Evolutionary conservation across 2,888 invertebrate species (phyloP).

Genomic region (Philereme vetulata): DNA sequence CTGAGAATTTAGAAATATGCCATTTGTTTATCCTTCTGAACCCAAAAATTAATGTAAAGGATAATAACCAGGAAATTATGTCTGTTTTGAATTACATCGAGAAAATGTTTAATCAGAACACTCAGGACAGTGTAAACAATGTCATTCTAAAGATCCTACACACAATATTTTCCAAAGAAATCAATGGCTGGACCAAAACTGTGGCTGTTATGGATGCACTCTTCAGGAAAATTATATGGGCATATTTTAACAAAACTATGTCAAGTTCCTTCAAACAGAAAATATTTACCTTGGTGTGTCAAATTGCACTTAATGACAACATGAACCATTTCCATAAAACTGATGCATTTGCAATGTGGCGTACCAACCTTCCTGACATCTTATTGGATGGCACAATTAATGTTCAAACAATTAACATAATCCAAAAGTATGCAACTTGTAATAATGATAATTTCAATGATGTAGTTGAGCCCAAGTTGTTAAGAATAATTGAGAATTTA

Average conservation of each 20-base stretch:
- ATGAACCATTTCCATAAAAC: slow-evolving; percentile 64
- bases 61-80: slow-evolving; percentile 60
- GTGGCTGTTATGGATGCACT: slow-evolving; percentile 59
- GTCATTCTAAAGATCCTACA: slow-evolving; percentile 61
- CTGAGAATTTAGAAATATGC: slow-evolving; percentile 69
- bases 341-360: slow-evolving; percentile 76
- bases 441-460: slow-evolving; percentile 78
- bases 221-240: slow-evolving; percentile 66
- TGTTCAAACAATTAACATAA: slow-evolving; percentile 78
- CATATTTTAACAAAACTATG: slow-evolving; percentile 62
- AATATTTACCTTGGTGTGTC: slow-evolving; percentile 71
- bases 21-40: slow-evolving; percentile 76
- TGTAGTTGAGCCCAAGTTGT: slow-evolving; percentile 69
- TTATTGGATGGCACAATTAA: slow-evolving; percentile 78
- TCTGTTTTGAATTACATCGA: slow-evolving; percentile 79
- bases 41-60: slow-evolving; percentile 66
- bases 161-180: slow-evolving; percentile 62
- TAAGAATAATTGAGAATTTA: slow-evolving; percentile 73
- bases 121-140: slow-evolving; percentile 53
- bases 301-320: slow-evolving; percentile 71
- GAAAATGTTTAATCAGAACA: slow-evolving; percentile 66
- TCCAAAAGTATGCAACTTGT: slow-evolving; percentile 83
- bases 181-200: slow-evolving; percentile 68
- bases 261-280: slow-evolving; percentile 61
- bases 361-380: slow-evolving; percentile 82